phyloP scores from a whole-genome alignment of 2,797 vertebrate species.

The Thaleichthys pacificus region DNA sequence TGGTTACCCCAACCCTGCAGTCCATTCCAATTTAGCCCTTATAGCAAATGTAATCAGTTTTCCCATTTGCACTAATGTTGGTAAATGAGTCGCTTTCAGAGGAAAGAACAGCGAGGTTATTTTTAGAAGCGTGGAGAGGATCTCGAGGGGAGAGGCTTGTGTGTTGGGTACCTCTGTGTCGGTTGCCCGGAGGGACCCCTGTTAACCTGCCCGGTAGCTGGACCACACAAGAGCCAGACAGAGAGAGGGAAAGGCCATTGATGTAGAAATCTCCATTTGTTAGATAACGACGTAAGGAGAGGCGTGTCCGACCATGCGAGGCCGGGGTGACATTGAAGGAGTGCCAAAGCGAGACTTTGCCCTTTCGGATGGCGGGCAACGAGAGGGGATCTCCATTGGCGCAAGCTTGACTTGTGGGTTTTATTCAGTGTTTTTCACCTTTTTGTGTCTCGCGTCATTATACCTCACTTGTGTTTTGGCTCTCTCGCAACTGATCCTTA shows the following conservation, averaged over 20 bases:
- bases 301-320: slow-evolving; percentile 16
- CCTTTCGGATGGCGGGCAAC: slow-evolving; percentile 33
- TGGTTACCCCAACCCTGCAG: slow-evolving; percentile 38
- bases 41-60: slow-evolving; percentile 65
- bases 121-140: slow-evolving; percentile 58
- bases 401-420: slow-evolving; percentile 38
- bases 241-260: background rate
- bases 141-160: slow-evolving; percentile 22
- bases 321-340: slow-evolving; percentile 17
- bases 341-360: slow-evolving; percentile 21
- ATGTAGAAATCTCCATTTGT: slow-evolving; percentile 19
- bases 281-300: slow-evolving; percentile 21
- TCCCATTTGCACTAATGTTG: slow-evolving; percentile 75
- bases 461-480: slow-evolving; percentile 19
- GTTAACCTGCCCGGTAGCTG: slow-evolving; percentile 4
- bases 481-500: slow-evolving; percentile 38
- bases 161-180: slow-evolving; percentile 15
- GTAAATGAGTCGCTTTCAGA: slow-evolving; percentile 62
- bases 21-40: slow-evolving; percentile 54
- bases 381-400: slow-evolving; percentile 38
- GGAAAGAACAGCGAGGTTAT: slow-evolving; percentile 60
- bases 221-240: background rate
- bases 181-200: slow-evolving; percentile 7
- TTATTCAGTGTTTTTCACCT: slow-evolving; percentile 45
- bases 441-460: slow-evolving; percentile 33